A percentile compares a stretch with the other conserved stretches of the same genome.
phyloP scores from a whole-genome alignment of 2,113 vertebrate genomes.

The Sigmodon hispidus region DNA sequence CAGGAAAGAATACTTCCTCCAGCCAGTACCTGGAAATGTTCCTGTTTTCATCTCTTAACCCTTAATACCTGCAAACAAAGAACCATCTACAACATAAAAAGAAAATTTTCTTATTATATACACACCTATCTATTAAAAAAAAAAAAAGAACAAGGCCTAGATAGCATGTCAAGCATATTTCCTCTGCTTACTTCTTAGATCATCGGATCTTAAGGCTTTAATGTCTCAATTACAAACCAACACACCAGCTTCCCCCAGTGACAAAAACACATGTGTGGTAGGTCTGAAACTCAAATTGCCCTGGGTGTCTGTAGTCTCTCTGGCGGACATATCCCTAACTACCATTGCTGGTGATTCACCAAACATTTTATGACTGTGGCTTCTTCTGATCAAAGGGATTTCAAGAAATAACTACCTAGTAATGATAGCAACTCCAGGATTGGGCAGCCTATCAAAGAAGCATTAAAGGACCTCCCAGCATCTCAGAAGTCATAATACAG shows the following conservation, averaged over 20 bases:
- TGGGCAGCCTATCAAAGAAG: neutral
- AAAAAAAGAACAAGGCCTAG: neutral
- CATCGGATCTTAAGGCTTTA: neutral
- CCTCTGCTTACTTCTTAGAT: neutral
- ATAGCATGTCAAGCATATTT: neutral
- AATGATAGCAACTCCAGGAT: neutral
- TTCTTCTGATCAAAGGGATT: constrained; percentile 54
- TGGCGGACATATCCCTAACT: constrained; percentile 1
- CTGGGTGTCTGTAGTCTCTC: neutral
- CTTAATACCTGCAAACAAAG: neutral
- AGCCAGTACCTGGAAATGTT: neutral
- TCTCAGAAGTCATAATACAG: constrained; percentile 22
- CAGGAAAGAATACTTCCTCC: neutral
- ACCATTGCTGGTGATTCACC: neutral
- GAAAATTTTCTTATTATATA: neutral
- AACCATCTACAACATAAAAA: neutral
- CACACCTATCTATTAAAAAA: neutral
- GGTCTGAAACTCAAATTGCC: constrained; percentile 26
- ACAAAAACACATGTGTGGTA: neutral
- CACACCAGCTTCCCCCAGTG: neutral
- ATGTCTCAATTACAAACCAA: neutral
- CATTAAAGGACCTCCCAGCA: neutral
- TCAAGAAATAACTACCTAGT: constrained; percentile 42
- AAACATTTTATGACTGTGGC: neutral
- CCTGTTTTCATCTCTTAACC: neutral